These are phyloP conservation scores for Cyanistes caeruleus DNA, from an alignment of 2,113 vertebrate species.

Conservation along the genomic window DNA sequence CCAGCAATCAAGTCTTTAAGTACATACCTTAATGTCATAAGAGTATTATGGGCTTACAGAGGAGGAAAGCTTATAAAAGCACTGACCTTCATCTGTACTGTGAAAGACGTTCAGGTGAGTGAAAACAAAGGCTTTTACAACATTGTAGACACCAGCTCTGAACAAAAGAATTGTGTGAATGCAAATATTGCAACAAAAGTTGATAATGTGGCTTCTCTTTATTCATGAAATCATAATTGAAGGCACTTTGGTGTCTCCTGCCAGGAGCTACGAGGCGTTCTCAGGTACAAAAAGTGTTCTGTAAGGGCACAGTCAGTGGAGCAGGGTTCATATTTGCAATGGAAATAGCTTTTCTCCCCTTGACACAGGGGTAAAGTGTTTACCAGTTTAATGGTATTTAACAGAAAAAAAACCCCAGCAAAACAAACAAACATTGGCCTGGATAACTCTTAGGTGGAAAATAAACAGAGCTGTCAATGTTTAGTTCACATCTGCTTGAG, in stretches of 20 bases:
- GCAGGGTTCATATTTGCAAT: neutral
- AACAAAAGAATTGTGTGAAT: neutral
- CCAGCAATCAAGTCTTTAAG: conserved; percentile 64
- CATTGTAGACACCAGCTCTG: neutral
- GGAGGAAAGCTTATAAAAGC: neutral
- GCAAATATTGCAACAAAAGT: neutral
- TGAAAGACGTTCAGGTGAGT: neutral
- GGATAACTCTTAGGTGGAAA: neutral
- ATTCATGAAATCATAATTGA: neutral
- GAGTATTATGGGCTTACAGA: conserved; percentile 42
- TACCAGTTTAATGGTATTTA: neutral
- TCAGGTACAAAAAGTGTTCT: neutral
- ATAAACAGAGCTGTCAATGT: neutral
- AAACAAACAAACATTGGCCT: neutral
- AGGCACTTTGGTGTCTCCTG: neutral
- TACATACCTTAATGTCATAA: conserved; percentile 56
- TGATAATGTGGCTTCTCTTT: neutral
- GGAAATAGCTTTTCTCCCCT: neutral
- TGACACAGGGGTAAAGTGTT: neutral
- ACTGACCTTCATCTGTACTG: conserved; percentile 3
- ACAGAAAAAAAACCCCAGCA: neutral
- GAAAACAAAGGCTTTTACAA: neutral
- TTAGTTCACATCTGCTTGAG: neutral
- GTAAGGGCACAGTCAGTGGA: neutral
- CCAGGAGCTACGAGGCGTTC: neutral